phyloP scores from a whole-genome alignment of 2,113 vertebrate species.

The Pedetes capensis region DNA sequence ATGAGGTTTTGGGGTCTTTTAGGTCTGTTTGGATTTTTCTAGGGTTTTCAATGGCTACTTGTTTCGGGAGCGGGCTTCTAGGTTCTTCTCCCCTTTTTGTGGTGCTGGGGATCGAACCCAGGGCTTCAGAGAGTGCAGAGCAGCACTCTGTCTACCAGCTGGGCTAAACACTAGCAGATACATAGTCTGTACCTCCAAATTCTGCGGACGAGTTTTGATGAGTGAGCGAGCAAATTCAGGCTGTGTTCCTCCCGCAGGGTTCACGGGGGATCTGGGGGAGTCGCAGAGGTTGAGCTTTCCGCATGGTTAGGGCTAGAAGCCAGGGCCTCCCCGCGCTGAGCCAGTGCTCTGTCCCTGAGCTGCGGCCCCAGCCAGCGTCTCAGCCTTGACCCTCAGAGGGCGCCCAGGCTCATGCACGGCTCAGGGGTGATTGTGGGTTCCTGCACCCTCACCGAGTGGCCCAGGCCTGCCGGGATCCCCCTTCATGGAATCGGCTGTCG shows the following conservation, averaged over 20 bases:
- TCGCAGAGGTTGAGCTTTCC: too few species aligned
- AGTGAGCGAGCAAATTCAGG: background rate
- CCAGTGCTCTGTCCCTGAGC: background rate
- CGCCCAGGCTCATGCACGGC: background rate
- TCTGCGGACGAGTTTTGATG: background rate
- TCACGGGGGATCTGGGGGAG: background rate
- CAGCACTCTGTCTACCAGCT: too few species aligned
- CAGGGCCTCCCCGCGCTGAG: background rate
- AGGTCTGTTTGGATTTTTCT: too few species aligned
- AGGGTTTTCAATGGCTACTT: too few species aligned
- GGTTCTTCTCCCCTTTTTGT: too few species aligned
- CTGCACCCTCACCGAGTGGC: background rate
- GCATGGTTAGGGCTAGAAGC: background rate
- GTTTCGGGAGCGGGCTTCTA: too few species aligned
- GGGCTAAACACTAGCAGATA: too few species aligned
- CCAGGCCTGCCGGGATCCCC: background rate
- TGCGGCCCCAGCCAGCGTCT: background rate
- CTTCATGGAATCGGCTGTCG: slow-evolving; percentile 18
- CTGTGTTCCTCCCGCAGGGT: background rate
- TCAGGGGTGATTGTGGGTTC: too few species aligned
- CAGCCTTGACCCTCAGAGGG: background rate
- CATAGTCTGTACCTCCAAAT: background rate
- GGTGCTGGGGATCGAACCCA: too few species aligned
- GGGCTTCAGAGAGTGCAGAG: too few species aligned
- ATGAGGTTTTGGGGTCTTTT: too few species aligned